Evolutionary conservation across 1,140 invertebrate genomes (phyloP).

Genomic region (Cyclargus thomasi): DNA sequence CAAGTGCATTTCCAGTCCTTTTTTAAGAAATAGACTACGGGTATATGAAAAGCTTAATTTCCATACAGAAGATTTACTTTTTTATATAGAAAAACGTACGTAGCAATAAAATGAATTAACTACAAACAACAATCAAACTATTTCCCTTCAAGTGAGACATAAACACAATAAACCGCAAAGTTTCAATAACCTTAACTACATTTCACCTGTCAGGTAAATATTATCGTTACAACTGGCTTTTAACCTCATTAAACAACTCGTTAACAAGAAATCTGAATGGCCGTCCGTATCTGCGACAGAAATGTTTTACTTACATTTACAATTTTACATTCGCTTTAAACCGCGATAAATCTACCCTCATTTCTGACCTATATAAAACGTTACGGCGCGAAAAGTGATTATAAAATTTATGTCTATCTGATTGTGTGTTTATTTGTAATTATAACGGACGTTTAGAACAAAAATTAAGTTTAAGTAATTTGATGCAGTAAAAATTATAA

Average conservation of each 20-base stretch:
- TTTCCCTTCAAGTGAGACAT: neutral
- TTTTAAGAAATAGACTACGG: too few species aligned
- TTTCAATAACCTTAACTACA: neutral
- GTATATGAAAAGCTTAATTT: too few species aligned
- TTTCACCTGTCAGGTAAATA: conserved; percentile 9
- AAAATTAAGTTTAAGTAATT: too few species aligned
- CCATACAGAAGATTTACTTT: too few species aligned
- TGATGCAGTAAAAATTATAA: too few species aligned
- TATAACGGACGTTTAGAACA: neutral
- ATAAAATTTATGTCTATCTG: conserved; percentile 14
- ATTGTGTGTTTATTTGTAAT: conserved; percentile 12
- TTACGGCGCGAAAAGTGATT: conserved; percentile 26
- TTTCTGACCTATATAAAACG: conserved; percentile 41
- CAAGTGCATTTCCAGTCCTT: too few species aligned
- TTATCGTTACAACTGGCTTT: conserved; percentile 21
- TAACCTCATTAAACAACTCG: conserved; percentile 39
- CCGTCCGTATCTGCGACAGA: conserved; percentile 34
- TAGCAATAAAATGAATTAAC: neutral
- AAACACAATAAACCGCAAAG: conserved; percentile 7
- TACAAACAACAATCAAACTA: neutral
- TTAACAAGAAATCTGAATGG: conserved; percentile 41
- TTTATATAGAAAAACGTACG: neutral
- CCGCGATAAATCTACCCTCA: conserved; percentile 40
- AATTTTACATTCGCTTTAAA: conserved; percentile 41
- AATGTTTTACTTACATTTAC: conserved; percentile 43